These are phyloP conservation scores for Burhinus oedicnemus DNA, from an alignment of 2,113 vertebrate species.

Conservation along the genomic window DNA sequence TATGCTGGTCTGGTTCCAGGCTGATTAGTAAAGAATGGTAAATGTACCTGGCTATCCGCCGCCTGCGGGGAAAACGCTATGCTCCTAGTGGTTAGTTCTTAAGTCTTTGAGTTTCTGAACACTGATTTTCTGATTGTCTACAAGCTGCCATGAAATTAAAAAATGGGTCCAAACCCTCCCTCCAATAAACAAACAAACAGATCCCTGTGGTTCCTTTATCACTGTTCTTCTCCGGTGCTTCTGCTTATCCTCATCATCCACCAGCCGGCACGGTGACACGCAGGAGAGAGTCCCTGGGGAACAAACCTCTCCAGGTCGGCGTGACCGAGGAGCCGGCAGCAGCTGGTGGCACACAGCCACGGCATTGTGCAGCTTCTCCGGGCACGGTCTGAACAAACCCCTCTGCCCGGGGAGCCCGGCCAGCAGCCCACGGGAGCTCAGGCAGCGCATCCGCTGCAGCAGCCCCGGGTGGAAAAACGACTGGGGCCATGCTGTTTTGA, in stretches of 20 bases:
- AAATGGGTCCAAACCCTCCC: not conserved
- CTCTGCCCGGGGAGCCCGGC: accelerated
- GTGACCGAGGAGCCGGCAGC: not conserved
- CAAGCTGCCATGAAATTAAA: not conserved
- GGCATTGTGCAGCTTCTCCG: not conserved
- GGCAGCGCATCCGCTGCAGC: not conserved
- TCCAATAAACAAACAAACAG: not conserved
- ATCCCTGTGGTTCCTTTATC: not conserved
- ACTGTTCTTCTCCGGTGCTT: not conserved
- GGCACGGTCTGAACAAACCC: not conserved
- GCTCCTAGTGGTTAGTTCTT: not conserved
- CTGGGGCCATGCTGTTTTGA: no score
- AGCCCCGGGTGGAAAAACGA: not conserved
- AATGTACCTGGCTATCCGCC: not conserved
- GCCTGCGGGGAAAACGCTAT: not conserved
- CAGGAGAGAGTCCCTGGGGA: not conserved
- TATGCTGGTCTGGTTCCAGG: not conserved
- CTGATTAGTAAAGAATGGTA: not conserved
- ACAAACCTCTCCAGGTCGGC: accelerated
- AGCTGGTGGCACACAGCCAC: not conserved
- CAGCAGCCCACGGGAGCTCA: not conserved
- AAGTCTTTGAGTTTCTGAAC: not conserved
- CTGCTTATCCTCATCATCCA: not conserved
- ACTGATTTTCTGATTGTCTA: not conserved
- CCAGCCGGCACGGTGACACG: accelerated